These are phyloP conservation scores for Bergia sp. DNA, from an alignment of 92 coral and sea anemone species.

Conservation along the genomic window DNA sequence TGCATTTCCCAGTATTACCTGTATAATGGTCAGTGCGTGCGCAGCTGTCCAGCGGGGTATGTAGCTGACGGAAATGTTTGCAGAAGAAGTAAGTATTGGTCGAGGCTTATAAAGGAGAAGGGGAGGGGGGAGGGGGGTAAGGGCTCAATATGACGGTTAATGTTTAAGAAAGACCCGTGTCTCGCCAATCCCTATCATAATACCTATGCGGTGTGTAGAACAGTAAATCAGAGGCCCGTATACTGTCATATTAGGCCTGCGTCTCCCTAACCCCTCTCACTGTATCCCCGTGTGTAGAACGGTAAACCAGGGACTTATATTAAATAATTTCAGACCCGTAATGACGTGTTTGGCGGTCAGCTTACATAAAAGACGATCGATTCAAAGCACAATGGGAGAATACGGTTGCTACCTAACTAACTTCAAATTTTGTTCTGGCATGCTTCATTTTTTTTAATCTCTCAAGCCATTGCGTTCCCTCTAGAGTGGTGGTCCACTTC, in stretches of 20 bases:
- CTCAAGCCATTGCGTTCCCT: not conserved
- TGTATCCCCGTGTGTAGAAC: not conserved
- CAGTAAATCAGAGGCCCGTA: not conserved
- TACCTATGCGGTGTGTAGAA: no score
- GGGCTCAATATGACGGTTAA: not conserved
- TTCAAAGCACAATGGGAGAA: no score
- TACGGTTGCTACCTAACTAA: no score
- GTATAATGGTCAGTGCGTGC: not conserved
- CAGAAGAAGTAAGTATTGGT: slow-evolving; percentile 9
- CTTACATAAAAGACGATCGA: no score
- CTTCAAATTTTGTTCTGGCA: no score
- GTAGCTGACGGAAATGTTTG: not conserved
- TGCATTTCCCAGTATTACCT: not conserved
- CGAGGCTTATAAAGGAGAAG: not conserved
- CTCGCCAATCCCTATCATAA: no score
- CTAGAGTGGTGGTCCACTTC: slow-evolving; percentile 53
- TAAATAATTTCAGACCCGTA: no score
- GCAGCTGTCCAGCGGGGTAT: not conserved
- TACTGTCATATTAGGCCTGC: not conserved
- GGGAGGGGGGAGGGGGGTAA: not conserved
- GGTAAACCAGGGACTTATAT: not conserved
- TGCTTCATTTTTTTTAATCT: no score
- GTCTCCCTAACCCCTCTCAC: not conserved
- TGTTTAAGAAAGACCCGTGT: no score
- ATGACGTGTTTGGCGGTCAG: no score